Conservation (phyloP, 1,140 invertebrate genomes). For the Bombus affinis region DNA sequence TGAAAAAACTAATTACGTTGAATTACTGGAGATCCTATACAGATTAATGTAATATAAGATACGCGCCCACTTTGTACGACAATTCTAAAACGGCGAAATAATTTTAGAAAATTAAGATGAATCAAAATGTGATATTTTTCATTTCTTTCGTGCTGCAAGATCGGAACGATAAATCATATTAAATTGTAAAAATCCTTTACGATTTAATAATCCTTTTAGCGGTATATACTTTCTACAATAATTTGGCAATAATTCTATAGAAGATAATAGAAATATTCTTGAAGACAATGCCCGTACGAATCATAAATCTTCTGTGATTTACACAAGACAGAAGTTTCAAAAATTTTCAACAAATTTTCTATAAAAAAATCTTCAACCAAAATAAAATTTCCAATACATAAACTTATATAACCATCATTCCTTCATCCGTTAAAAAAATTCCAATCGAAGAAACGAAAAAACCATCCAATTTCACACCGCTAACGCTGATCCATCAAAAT, state of each 20-base stretch:
- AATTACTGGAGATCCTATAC: not conserved
- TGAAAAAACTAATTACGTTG: not conserved
- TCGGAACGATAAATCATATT: not conserved
- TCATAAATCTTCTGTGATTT: no score
- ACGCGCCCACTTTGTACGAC: no score
- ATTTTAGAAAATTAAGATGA: not conserved
- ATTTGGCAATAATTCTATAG: no score
- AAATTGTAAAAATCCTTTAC: no score
- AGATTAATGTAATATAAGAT: no score
- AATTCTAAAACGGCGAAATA: not conserved
- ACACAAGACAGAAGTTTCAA: no score
- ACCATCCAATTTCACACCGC: not conserved
- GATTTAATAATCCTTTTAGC: no score
- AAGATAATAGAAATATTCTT: no score
- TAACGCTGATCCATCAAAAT: not conserved
- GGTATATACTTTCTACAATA: no score
- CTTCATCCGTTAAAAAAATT: not conserved
- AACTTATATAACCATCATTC: no score
- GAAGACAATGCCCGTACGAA: no score
- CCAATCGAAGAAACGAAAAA: not conserved
- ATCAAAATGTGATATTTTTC: not conserved
- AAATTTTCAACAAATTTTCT: not conserved
- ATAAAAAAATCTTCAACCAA: not conserved
- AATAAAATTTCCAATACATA: no score
- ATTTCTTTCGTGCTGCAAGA: not conserved